phyloP scores from a whole-genome alignment of 1,140 invertebrate genomes.

The Heliconius eleuchia region DNA sequence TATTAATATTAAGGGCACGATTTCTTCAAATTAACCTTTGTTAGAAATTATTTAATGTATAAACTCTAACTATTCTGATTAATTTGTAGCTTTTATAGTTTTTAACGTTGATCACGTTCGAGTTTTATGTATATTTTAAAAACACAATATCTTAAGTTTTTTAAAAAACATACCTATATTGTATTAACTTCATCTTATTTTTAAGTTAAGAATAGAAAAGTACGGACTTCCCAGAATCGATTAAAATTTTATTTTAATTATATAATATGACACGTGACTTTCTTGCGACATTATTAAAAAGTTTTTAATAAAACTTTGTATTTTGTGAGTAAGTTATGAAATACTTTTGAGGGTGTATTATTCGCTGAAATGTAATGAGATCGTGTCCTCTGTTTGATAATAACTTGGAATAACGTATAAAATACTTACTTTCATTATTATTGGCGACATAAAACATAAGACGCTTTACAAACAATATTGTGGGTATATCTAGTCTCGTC shows the following conservation, averaged over 20 bases:
- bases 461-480: no score
- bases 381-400: not conserved
- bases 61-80: no score
- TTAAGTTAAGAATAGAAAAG: not conserved
- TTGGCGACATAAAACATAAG: no score
- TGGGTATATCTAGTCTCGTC: no score
- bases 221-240: not conserved
- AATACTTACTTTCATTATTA: not conserved
- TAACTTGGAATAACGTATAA: not conserved
- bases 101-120: no score
- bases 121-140: no score
- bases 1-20: no score
- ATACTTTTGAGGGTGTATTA: not conserved
- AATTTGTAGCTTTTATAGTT: no score
- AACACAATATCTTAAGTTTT: no score
- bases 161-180: no score
- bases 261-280: not conserved
- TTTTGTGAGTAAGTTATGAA: not conserved
- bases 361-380: not conserved
- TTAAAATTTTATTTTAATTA: not conserved
- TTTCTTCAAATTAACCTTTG: no score
- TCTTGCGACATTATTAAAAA: not conserved
- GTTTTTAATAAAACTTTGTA: slow-evolving; percentile 3
- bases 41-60: no score
- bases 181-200: not conserved